phyloP scores from a whole-genome alignment of 2,797 vertebrate species.

The Gallinago solitaria region DNA sequence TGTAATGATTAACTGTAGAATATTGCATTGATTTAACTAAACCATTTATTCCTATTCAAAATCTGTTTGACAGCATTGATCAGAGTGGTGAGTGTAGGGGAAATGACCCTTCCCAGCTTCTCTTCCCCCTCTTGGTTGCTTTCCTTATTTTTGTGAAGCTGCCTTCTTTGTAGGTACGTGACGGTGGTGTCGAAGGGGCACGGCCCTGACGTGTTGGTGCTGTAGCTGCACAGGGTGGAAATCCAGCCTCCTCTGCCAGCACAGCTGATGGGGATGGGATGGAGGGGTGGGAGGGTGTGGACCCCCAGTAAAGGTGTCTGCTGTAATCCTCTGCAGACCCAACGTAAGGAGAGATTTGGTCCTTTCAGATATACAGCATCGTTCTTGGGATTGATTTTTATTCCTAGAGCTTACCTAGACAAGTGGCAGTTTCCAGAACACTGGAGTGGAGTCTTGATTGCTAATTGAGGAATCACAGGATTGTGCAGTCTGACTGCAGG shows the following conservation, averaged over 20 bases:
- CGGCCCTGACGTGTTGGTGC: fast-evolving
- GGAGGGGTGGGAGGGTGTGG: neutral
- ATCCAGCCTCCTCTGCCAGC: neutral
- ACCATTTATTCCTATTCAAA: neutral
- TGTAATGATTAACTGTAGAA: neutral
- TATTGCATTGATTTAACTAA: neutral
- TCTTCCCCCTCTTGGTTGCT: neutral
- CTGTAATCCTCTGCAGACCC: neutral
- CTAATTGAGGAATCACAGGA: neutral
- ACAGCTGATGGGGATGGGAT: fast-evolving
- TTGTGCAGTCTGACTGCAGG: neutral
- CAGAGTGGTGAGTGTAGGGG: neutral
- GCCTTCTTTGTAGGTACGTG: neutral
- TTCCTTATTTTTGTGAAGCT: neutral
- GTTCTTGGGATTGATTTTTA: neutral
- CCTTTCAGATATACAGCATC: neutral
- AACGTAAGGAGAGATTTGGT: neutral
- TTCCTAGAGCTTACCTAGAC: neutral
- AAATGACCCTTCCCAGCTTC: neutral
- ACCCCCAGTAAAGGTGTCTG: neutral
- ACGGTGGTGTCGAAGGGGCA: neutral
- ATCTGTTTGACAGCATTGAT: neutral
- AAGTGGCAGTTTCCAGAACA: neutral
- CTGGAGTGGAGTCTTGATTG: neutral
- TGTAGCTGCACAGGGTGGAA: neutral